Evolutionary conservation across 2,113 vertebrate species (phyloP).

Genomic region (Notothenia coriiceps): DNA sequence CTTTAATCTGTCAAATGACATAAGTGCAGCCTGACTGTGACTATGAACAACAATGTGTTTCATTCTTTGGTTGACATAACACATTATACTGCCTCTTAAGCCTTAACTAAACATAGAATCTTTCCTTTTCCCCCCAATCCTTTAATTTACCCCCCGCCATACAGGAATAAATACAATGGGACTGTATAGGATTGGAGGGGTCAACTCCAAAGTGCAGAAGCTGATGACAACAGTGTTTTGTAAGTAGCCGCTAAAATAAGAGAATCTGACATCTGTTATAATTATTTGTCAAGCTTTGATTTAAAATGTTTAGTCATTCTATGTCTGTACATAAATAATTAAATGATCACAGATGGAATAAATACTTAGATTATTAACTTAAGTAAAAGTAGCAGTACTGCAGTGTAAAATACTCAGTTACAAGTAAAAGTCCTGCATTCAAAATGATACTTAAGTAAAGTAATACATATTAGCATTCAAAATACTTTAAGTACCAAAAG

Average conservation of each 20-base stretch:
- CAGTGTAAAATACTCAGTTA: too few relatives aligned
- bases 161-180: slow-evolving; percentile 94
- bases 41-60: slow-evolving; percentile 21
- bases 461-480: too few relatives aligned
- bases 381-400: too few relatives aligned
- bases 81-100: not conserved
- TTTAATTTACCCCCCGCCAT: not conserved
- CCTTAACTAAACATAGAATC: not conserved
- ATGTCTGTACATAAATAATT: too few relatives aligned
- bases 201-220: slow-evolving; percentile 98
- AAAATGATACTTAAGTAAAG: too few relatives aligned
- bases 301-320: not conserved
- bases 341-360: too few relatives aligned
- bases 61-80: slow-evolving; percentile 5
- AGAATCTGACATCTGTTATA: not conserved
- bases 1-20: slow-evolving; percentile 29
- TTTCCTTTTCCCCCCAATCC: not conserved
- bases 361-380: too few relatives aligned
- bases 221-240: slow-evolving; percentile 97
- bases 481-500: too few relatives aligned
- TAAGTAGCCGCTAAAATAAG: slow-evolving; percentile 75
- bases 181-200: slow-evolving; percentile 97
- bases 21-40: not conserved
- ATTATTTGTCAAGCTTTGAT: not conserved
- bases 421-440: too few relatives aligned